Evolutionary conservation across 2,888 invertebrate genomes (phyloP).

Genomic region (Taphrorychus bicolor): DNA sequence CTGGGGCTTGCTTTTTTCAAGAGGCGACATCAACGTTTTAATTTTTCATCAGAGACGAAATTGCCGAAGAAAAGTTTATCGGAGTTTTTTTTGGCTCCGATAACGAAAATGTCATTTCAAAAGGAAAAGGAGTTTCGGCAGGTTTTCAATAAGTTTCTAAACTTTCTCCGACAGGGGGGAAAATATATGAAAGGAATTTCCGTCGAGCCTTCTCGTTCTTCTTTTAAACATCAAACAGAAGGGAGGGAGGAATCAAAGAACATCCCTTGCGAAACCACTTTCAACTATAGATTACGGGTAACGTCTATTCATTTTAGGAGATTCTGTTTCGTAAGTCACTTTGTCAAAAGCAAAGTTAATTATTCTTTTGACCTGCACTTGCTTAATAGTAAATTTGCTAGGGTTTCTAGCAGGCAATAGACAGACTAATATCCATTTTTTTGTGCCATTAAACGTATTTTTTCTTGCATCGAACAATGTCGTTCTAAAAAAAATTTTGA

Average conservation of each 20-base stretch:
- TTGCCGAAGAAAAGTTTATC: not conserved
- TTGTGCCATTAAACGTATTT: too few species aligned
- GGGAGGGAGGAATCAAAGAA: too few species aligned
- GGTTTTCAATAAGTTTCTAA: not conserved
- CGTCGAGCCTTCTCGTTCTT: not conserved
- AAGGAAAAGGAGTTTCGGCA: not conserved
- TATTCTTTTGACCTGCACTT: too few species aligned
- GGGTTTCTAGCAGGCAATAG: too few species aligned
- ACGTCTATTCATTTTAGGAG: not conserved
- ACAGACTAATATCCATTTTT: too few species aligned
- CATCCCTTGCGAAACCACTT: not conserved
- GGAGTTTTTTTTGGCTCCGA: not conserved
- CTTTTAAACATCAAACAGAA: not conserved
- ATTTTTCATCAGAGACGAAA: slow-evolving; percentile 6
- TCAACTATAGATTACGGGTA: too few species aligned
- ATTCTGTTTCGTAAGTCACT: too few species aligned
- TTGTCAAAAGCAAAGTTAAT: too few species aligned
- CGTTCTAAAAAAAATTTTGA: too few species aligned
- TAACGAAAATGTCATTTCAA: not conserved
- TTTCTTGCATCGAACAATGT: too few species aligned
- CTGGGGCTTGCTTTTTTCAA: not conserved
- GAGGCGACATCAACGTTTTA: slow-evolving; percentile 5
- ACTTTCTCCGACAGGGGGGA: not conserved
- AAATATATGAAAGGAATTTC: not conserved
- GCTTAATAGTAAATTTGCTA: too few species aligned